phyloP scores from a whole-genome alignment of 2,113 vertebrate species.

The Phainopepla nitens region DNA sequence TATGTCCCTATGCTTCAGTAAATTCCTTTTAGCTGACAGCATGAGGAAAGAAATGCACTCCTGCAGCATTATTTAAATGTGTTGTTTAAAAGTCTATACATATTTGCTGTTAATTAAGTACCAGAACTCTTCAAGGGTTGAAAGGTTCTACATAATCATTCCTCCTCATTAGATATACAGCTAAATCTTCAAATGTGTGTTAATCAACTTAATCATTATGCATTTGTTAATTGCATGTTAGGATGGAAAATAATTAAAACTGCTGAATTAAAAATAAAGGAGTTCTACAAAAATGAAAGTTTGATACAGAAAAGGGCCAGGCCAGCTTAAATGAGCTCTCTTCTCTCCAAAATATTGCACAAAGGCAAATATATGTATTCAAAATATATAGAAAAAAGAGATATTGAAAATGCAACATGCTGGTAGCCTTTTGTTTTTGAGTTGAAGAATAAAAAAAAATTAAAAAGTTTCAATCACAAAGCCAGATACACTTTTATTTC shows the following conservation, averaged over 20 bases:
- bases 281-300: slow-evolving; percentile 21
- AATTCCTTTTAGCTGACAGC: slow-evolving; percentile 4
- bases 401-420: neutral
- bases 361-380: neutral
- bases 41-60: neutral
- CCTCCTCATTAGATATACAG: slow-evolving; percentile 54
- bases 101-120: slow-evolving; percentile 46
- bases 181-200: slow-evolving; percentile 59
- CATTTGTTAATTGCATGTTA: slow-evolving; percentile 61
- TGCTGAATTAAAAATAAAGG: slow-evolving; percentile 53
- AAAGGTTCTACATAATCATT: slow-evolving; percentile 58
- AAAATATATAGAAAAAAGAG: neutral
- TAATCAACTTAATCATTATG: slow-evolving; percentile 66
- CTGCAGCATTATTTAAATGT: slow-evolving; percentile 29
- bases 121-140: slow-evolving; percentile 53
- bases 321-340: neutral
- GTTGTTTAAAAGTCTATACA: slow-evolving; percentile 21
- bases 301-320: neutral
- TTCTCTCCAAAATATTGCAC: neutral
- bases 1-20: neutral
- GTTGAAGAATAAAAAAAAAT: neutral
- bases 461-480: neutral
- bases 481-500: neutral
- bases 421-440: neutral
- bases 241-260: slow-evolving; percentile 62